Conservation (phyloP, 2,797 vertebrate genomes). For the Amphiprion clarkii region DNA sequence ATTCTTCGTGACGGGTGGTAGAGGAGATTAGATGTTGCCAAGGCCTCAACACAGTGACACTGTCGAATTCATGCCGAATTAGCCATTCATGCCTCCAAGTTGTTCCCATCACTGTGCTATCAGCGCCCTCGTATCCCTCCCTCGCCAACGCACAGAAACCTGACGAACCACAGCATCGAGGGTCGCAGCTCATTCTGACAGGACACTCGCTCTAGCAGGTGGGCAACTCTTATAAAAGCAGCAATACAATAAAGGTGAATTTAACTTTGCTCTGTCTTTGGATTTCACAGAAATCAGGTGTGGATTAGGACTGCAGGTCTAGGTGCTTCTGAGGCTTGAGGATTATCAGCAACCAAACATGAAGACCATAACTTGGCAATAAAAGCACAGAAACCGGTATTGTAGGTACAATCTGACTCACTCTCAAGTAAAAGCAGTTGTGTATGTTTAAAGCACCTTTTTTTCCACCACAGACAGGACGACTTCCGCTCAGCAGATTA, state of each 20-base stretch:
- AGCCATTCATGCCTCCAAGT: conserved; percentile 71
- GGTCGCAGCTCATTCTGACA: conserved; percentile 56
- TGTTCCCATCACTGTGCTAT: conserved; percentile 63
- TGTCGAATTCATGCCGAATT: conserved; percentile 61
- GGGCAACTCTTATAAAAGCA: conserved; percentile 48
- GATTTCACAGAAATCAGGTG: conserved; percentile 61
- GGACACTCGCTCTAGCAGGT: conserved; percentile 57
- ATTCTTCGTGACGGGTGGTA: conserved; percentile 34
- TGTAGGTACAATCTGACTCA: conserved; percentile 18
- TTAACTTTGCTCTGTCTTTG: conserved; percentile 22
- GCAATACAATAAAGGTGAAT: conserved; percentile 47
- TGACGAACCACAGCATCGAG: conserved; percentile 52
- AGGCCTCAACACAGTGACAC: conserved; percentile 42
- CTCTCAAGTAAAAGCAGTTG: conserved; percentile 1
- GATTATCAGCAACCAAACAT: conserved; percentile 21
- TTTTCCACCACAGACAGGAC: conserved; percentile 23
- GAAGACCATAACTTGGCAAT: neutral
- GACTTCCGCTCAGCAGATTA: conserved; percentile 76
- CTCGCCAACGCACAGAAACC: conserved; percentile 62
- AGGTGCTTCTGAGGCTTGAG: conserved; percentile 28
- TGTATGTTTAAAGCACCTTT: conserved; percentile 16
- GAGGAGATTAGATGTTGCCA: conserved; percentile 54
- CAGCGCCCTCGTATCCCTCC: conserved; percentile 52
- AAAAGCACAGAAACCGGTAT: neutral
- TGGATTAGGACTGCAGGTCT: conserved; percentile 37